phyloP scores from a whole-genome alignment of 2,113 vertebrate species.

The Gobio gobio region DNA sequence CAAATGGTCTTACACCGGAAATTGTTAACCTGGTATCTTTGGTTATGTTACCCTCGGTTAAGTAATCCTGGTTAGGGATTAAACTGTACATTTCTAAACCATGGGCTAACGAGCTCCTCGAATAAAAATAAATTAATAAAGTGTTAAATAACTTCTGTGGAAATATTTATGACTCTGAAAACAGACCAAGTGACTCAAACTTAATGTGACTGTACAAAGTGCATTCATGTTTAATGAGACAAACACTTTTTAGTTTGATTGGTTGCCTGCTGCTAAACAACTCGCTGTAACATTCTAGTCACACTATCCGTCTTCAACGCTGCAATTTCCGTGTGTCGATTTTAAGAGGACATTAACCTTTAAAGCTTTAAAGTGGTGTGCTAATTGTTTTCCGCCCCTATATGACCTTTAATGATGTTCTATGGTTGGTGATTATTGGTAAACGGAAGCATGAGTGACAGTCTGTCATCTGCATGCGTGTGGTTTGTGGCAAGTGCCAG shows the following conservation, averaged over 20 bases:
- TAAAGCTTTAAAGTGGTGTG: neutral
- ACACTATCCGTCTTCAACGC: neutral
- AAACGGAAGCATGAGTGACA: neutral
- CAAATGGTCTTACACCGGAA: neutral
- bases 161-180: neutral
- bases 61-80: neutral
- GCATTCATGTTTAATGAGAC: neutral
- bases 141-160: neutral
- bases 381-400: neutral
- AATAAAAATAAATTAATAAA: neutral
- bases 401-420: neutral
- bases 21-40: neutral
- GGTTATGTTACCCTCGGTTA: neutral
- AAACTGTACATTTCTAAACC: neutral
- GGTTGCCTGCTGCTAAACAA: neutral
- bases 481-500: neutral
- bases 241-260: neutral
- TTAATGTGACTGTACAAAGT: neutral
- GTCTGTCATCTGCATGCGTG: neutral
- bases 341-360: neutral
- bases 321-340: neutral
- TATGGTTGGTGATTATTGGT: neutral
- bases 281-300: neutral
- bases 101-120: neutral
- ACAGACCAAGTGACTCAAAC: neutral